Base-by-base conservation (phyloP, 2,113 vertebrate species). In the Chitala chitala region DNA sequence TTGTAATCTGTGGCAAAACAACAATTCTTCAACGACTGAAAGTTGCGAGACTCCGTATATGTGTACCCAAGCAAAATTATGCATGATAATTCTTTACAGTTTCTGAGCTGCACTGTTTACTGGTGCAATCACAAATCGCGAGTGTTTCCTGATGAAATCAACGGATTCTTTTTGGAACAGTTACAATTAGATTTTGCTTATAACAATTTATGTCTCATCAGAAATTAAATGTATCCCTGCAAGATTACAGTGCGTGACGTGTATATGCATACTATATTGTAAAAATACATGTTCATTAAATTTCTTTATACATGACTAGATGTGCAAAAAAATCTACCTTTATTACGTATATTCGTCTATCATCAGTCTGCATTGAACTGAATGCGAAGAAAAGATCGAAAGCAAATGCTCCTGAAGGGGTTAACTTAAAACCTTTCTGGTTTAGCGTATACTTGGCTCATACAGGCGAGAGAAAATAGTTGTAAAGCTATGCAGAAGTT, bases 401-500 rank as follows among this genome's bases (percentile, higher is more conserved):
- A 26, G 53, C 33, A 33, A 63, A 46, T 36, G 64, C 9, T 22
- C 77, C 79, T 75, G 71, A 78, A 87, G 85, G 86, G 87, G 91
- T 90, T 91, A 90, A 90, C 84, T 83, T 82, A 80, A 76, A 84
- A 82, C 76, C 76, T 73, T 61, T 69, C 75, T 66, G 61, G 76
- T 83, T 81, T 78, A 85, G 80, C 81, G 78, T 86, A 83, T 88
- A 90, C 85, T 87, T 87, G 89, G 87, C 86, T 85, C 84, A 86
- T 74, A 72, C 48, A 72, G 84, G 83, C 77, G 80, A 83, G 86
- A 83, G 86, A 88, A 87, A 88, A 86, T 86, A 88, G 85, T 87
- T 89, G 88, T 87, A 90, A 91, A 92, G 89, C 91, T 91, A 90
- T 92, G 89, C 91, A 91, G 86, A 89, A 91, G 88, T 92, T 91